phyloP scores from a whole-genome alignment of 2,797 vertebrate genomes.

The Jordanella pulchra region DNA sequence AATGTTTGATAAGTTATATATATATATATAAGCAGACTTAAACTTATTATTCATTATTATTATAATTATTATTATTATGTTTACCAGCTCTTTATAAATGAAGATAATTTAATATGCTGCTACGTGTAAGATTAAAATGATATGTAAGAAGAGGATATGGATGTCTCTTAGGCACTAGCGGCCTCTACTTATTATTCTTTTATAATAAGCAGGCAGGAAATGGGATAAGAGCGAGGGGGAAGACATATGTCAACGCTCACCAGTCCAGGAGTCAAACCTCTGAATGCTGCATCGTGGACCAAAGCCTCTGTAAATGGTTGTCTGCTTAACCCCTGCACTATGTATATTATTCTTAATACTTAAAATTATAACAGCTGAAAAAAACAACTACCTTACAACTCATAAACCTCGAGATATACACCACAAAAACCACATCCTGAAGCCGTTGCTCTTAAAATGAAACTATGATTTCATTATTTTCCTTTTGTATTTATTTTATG shows the following conservation, averaged over 20 bases:
- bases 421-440: neutral
- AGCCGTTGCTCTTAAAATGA: neutral
- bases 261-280: too few relatives aligned
- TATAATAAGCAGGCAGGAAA: too few relatives aligned
- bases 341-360: neutral
- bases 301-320: too few relatives aligned
- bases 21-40: too few relatives aligned
- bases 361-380: neutral
- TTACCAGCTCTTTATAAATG: neutral
- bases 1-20: too few relatives aligned
- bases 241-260: too few relatives aligned
- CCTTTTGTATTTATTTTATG: neutral
- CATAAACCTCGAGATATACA: neutral
- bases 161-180: too few relatives aligned
- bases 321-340: neutral
- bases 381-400: neutral
- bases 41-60: too few relatives aligned
- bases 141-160: neutral
- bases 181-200: too few relatives aligned
- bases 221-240: too few relatives aligned
- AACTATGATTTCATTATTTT: neutral
- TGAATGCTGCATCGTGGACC: too few relatives aligned
- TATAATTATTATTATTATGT: neutral
- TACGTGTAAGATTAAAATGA: neutral
- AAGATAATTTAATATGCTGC: neutral